Percentiles rank a stretch among this genome's conserved stretches.
Evolutionary conservation across 23 tunicate genomes (phyloP).

Genomic region (Oikopleura vanhoeffeni): DNA sequence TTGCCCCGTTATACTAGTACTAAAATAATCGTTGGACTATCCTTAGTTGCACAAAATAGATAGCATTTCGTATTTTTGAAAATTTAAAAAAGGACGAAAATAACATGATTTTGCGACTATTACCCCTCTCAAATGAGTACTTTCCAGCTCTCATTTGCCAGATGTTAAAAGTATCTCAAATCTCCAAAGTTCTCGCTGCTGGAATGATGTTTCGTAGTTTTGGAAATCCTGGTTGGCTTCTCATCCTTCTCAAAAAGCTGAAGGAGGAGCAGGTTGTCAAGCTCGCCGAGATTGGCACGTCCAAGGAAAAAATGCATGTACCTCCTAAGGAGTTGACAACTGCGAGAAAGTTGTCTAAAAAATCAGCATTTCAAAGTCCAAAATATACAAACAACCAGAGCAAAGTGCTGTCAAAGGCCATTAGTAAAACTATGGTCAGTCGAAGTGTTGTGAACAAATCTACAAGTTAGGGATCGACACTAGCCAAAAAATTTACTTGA

Average conservation of each 20-base stretch:
- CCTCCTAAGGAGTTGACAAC: not conserved
- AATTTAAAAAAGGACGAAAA: no score
- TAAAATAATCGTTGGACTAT: no score
- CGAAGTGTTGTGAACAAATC: not conserved
- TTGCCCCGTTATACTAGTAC: no score
- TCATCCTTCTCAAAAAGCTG: not conserved
- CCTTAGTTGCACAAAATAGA: no score
- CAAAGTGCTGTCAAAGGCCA: not conserved
- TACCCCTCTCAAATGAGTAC: slow-evolving; percentile 24
- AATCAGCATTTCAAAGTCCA: no score
- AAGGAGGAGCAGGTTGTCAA: not conserved
- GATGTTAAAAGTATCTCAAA: slow-evolving; percentile 25
- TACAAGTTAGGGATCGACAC: no score
- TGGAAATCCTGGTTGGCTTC: slow-evolving; percentile 1
- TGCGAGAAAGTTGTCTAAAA: not conserved
- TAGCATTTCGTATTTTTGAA: no score
- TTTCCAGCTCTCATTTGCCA: slow-evolving; percentile 63
- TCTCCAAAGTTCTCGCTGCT: not conserved
- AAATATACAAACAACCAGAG: no score
- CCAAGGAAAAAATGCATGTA: not conserved
- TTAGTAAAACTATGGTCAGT: not conserved
- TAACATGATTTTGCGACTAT: not conserved
- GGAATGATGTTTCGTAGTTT: not conserved
- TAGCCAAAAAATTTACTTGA: no score
- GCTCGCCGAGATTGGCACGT: not conserved